These are phyloP conservation scores for Alligator mississippiensis DNA, from an alignment of 2,113 vertebrate species.

Conservation along the genomic window DNA sequence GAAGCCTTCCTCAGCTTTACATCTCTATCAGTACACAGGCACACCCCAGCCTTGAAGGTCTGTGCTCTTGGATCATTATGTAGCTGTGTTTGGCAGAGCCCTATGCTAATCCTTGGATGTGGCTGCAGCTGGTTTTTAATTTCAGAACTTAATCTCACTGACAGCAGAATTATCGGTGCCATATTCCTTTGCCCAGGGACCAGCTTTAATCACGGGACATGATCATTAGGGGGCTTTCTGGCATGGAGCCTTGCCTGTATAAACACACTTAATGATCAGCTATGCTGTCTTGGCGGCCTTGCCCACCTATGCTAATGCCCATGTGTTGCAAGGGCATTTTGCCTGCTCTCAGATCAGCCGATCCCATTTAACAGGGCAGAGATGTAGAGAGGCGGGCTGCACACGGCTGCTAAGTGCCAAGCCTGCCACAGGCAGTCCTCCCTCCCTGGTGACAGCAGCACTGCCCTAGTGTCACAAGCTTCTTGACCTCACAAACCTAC, in stretches of 20 bases:
- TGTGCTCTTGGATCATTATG: fast-evolving
- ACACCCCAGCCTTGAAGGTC: fast-evolving
- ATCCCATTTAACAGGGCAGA: constrained; percentile 51
- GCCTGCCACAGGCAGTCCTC: not conserved
- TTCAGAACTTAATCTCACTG: not conserved
- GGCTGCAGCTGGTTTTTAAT: not conserved
- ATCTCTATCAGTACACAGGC: not conserved
- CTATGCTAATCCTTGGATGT: not conserved
- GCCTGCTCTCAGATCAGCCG: constrained; percentile 50
- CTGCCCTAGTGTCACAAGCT: constrained; percentile 3
- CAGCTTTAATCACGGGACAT: not conserved
- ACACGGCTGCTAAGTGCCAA: not conserved
- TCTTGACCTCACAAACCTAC: constrained; percentile 22
- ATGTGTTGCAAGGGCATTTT: constrained; percentile 49
- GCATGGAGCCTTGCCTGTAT: constrained; percentile 45
- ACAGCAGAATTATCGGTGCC: not conserved
- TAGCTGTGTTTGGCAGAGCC: fast-evolving
- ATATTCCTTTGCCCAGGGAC: not conserved
- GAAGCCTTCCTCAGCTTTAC: too few species aligned
- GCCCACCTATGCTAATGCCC: constrained; percentile 14
- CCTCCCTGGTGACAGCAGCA: not conserved
- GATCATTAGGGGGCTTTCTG: constrained; percentile 3
- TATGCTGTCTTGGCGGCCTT: constrained; percentile 59
- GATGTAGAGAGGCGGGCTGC: constrained; percentile 52
- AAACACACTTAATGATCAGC: constrained; percentile 58